These are phyloP conservation scores for Bombus confusus DNA, from an alignment of 1,140 invertebrate species.

Conservation along the genomic window DNA sequence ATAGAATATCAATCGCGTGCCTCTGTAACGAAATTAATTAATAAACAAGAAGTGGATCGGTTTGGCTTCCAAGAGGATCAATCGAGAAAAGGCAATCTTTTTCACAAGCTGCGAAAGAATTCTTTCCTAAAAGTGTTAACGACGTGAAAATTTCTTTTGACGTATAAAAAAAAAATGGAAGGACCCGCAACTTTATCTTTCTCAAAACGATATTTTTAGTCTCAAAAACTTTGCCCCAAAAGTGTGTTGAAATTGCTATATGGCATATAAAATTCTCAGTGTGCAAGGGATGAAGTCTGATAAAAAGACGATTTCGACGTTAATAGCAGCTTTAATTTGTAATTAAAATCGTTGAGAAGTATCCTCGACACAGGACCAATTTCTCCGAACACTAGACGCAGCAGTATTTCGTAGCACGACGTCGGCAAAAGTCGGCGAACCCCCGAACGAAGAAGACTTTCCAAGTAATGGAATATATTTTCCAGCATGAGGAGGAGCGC, in stretches of 20 bases:
- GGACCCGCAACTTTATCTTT: neutral
- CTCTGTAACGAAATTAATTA: too few species aligned
- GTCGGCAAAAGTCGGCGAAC: neutral
- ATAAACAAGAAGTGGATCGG: too few species aligned
- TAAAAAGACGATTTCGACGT: neutral
- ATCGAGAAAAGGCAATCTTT: too few species aligned
- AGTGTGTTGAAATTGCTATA: too few species aligned
- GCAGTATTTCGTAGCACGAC: neutral
- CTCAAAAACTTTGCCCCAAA: neutral
- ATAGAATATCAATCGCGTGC: too few species aligned
- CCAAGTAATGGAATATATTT: constrained; percentile 27
- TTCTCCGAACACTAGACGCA: neutral
- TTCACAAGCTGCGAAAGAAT: too few species aligned
- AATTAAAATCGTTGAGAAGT: neutral
- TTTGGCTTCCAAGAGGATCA: too few species aligned
- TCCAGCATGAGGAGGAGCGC: neutral
- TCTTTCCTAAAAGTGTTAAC: too few species aligned
- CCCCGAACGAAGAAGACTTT: neutral
- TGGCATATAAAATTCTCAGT: too few species aligned
- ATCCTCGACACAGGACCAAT: neutral
- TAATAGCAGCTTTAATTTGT: neutral
- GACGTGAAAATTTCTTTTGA: too few species aligned
- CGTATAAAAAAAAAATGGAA: too few species aligned
- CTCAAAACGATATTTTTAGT: neutral
- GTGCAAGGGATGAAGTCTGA: neutral